Evolutionary conservation across 2,888 invertebrate genomes (phyloP).

Genomic region (Branchellion lobata): DNA sequence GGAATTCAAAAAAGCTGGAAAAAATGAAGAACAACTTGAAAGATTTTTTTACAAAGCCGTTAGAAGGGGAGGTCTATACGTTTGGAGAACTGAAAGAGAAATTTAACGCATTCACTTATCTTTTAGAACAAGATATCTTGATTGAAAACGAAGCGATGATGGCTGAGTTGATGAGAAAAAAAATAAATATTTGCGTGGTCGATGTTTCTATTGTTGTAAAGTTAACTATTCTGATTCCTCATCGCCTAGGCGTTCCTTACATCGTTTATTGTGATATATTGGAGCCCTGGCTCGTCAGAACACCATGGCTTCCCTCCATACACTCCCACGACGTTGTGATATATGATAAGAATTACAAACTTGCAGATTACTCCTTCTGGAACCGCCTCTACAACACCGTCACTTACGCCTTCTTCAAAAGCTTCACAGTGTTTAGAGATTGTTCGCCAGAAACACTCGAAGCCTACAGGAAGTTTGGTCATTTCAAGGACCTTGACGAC

Average conservation of each 20-base stretch:
- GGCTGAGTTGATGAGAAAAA: neutral
- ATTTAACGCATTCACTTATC: too few species aligned
- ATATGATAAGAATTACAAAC: conserved; percentile 21
- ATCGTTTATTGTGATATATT: conserved; percentile 35
- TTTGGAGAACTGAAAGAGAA: too few species aligned
- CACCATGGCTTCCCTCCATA: conserved; percentile 43
- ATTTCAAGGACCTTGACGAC: conserved; percentile 38
- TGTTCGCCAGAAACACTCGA: conserved; percentile 18
- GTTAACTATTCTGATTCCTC: conserved; percentile 40
- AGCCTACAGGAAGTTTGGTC: conserved; percentile 36
- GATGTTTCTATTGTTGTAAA: conserved; percentile 39
- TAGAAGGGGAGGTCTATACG: too few species aligned
- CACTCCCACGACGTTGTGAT: neutral
- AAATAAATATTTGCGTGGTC: conserved; percentile 42
- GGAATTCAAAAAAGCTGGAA: too few species aligned
- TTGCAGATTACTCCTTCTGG: neutral
- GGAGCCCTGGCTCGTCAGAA: conserved; percentile 41
- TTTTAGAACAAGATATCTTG: conserved; percentile 21
- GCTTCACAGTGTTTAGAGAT: conserved; percentile 3
- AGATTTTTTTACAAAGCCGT: too few species aligned
- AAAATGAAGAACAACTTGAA: too few species aligned
- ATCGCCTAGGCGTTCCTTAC: conserved; percentile 38
- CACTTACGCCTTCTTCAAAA: neutral
- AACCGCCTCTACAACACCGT: conserved; percentile 9
- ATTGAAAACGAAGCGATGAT: conserved; percentile 32